Evolutionary conservation across 2,113 vertebrate genomes (phyloP).

Genomic region (Cervus canadensis): DNA sequence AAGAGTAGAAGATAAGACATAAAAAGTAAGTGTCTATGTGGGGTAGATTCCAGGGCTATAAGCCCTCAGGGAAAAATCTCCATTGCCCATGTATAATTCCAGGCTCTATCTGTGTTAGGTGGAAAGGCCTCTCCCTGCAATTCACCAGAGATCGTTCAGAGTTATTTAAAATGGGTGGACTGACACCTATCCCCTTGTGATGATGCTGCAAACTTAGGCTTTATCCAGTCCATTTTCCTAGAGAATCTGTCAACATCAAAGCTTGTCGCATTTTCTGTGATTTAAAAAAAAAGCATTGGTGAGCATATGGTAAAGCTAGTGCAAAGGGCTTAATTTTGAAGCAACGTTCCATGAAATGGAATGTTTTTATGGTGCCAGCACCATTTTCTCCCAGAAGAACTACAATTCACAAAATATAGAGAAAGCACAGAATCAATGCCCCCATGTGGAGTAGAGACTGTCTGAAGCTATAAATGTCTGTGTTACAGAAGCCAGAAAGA

Average conservation of each 20-base stretch:
- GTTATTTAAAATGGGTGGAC: background rate
- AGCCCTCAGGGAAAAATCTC: background rate
- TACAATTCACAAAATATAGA: background rate
- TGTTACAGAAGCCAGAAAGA: background rate
- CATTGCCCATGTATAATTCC: background rate
- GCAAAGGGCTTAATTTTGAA: constrained; percentile 59
- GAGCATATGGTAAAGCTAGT: constrained; percentile 21
- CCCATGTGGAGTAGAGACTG: background rate
- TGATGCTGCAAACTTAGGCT: background rate
- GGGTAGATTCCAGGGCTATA: background rate
- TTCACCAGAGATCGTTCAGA: background rate
- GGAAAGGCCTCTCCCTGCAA: background rate
- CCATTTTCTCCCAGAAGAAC: constrained; percentile 22
- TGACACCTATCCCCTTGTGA: background rate
- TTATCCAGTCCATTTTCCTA: background rate
- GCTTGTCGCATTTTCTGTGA: constrained; percentile 21
- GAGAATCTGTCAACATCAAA: background rate
- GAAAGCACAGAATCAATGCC: background rate
- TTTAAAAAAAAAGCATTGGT: background rate
- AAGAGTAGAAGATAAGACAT: background rate
- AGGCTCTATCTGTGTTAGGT: background rate
- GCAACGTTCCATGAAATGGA: constrained; percentile 33
- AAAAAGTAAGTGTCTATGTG: background rate
- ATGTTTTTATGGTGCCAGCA: background rate
- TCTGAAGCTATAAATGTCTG: background rate